These are phyloP conservation scores for Halcyon chelicuti DNA, from an alignment of 2,797 vertebrate species.

Conservation along the genomic window DNA sequence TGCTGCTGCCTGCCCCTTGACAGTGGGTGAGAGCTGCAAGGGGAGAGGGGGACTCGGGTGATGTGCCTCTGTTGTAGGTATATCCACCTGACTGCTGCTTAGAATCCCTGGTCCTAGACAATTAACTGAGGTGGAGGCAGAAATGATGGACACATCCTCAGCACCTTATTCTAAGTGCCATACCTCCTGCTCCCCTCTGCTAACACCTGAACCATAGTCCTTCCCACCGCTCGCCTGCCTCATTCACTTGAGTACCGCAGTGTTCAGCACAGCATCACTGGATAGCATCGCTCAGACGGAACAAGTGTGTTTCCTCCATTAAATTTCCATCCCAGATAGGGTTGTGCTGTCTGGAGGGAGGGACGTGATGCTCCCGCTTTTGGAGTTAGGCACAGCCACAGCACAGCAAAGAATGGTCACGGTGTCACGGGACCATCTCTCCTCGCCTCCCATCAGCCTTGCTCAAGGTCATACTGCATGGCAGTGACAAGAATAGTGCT, in stretches of 20 bases:
- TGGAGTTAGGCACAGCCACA: not conserved
- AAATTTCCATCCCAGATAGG: not conserved
- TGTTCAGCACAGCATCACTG: accelerated
- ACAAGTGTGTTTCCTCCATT: not conserved
- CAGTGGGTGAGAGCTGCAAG: not conserved
- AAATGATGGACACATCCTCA: not conserved
- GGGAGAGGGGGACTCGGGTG: too few relatives aligned
- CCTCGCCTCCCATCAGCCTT: accelerated
- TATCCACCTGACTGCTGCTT: not conserved
- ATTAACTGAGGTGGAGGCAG: not conserved
- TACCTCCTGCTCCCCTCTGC: not conserved
- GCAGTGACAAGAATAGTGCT: conserved; percentile 42
- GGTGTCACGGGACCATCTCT: not conserved
- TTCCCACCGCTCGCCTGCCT: not conserved
- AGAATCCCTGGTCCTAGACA: not conserved
- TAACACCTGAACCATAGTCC: not conserved
- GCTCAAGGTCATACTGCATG: not conserved
- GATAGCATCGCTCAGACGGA: not conserved
- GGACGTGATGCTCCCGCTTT: not conserved
- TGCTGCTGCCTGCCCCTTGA: not conserved
- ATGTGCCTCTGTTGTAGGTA: not conserved
- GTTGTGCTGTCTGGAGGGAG: accelerated
- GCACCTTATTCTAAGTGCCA: not conserved
- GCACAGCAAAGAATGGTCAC: not conserved
- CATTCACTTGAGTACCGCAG: accelerated